These are phyloP conservation scores for Lates calcarifer DNA, from an alignment of 2,113 vertebrate genomes.

Conservation along the genomic window DNA sequence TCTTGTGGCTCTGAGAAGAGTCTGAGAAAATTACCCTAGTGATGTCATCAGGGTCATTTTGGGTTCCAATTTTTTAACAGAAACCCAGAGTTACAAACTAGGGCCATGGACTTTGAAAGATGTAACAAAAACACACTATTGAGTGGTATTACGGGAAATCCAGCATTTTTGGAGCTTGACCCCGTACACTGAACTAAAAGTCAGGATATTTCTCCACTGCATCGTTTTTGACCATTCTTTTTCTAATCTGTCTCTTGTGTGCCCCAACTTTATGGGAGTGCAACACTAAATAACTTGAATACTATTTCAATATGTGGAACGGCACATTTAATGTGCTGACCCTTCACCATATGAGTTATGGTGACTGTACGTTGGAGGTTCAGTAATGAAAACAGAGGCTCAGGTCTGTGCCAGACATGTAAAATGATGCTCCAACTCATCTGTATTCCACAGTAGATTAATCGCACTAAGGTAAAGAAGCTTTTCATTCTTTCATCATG, in stretches of 20 bases:
- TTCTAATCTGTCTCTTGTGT: not conserved
- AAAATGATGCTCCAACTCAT: conserved; percentile 44
- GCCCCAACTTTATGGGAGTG: not conserved
- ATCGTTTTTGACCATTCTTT: conserved; percentile 2
- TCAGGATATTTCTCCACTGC: not conserved
- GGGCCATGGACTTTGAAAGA: not conserved
- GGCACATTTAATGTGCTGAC: conserved; percentile 10
- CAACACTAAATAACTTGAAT: not conserved
- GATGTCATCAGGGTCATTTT: not conserved
- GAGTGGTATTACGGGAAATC: conserved; percentile 5
- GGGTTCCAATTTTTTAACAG: not conserved
- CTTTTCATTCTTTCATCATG: conserved; percentile 57
- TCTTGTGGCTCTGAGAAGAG: not conserved
- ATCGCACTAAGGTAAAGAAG: conserved; percentile 49
- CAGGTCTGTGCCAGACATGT: conserved; percentile 40
- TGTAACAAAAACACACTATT: not conserved
- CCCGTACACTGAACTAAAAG: not conserved
- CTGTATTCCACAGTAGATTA: conserved; percentile 59
- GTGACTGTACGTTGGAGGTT: not conserved
- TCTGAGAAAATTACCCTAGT: not conserved
- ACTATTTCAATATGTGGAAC: not conserved
- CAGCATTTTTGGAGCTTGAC: not conserved
- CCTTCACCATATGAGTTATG: conserved; percentile 26
- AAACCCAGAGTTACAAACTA: not conserved
- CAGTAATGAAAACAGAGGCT: conserved; percentile 30